Conservation (phyloP, 2,113 vertebrate genomes). For the Trachemys scripta region DNA sequence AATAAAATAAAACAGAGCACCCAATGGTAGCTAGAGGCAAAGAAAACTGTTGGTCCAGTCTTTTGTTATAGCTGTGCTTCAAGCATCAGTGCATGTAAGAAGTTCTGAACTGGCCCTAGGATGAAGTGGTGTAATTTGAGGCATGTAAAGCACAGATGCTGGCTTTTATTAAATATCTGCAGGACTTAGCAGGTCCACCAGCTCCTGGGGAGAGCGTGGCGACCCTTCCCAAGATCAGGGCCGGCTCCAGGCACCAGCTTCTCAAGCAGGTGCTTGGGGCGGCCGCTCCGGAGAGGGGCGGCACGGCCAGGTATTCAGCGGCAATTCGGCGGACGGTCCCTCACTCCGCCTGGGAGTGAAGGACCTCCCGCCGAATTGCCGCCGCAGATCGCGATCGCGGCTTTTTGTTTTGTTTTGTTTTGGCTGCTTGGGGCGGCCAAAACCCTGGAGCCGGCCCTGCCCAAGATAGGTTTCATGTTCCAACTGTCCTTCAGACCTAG, state of each 20-base stretch:
- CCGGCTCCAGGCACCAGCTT: too few relatives aligned
- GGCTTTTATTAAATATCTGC: constrained; percentile 76
- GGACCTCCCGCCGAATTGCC: too few relatives aligned
- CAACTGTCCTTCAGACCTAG: constrained; percentile 26
- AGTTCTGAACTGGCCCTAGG: constrained; percentile 52
- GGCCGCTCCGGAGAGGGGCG: too few relatives aligned
- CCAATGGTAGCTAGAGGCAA: constrained; percentile 67
- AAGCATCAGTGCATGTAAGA: constrained; percentile 49
- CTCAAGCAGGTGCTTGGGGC: too few relatives aligned
- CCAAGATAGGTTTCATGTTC: constrained; percentile 15
- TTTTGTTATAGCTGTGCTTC: constrained; percentile 63
- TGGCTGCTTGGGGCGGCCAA: too few relatives aligned
- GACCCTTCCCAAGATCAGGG: background rate
- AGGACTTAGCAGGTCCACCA: constrained; percentile 51
- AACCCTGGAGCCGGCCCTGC: background rate
- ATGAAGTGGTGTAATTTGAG: constrained; percentile 64
- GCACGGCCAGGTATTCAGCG: too few relatives aligned
- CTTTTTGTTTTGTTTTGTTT: too few relatives aligned
- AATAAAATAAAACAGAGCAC: constrained; percentile 70
- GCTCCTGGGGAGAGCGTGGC: constrained; percentile 7
- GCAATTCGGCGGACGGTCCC: too few relatives aligned
- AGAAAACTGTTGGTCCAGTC: constrained; percentile 54
- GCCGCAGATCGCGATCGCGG: too few relatives aligned
- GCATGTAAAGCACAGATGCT: constrained; percentile 67
- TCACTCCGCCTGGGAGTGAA: too few relatives aligned